Evolutionary conservation across 1,140 invertebrate species (phyloP).

Genomic region (Argopecten irradians): DNA sequence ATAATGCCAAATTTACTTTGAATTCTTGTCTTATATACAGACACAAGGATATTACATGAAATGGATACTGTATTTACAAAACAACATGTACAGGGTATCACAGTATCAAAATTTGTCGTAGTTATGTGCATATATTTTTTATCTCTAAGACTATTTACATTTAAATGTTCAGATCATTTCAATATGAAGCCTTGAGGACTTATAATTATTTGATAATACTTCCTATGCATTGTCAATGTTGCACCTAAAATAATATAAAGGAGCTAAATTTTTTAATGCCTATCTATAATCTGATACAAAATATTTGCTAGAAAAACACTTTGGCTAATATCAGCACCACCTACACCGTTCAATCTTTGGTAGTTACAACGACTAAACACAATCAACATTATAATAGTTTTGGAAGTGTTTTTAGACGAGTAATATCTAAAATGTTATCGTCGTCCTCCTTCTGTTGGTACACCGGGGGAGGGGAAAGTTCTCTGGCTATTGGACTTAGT

Average conservation of each 20-base stretch:
- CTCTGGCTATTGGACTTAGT: conserved; percentile 32
- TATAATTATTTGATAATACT: background rate
- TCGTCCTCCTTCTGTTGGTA: conserved; percentile 38
- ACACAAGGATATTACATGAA: background rate
- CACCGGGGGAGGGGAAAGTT: background rate
- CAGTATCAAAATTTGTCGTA: background rate
- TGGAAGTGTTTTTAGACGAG: conserved; percentile 69
- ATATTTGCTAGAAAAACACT: background rate
- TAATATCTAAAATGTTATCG: conserved; percentile 71
- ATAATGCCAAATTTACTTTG: background rate
- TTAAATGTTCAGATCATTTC: background rate
- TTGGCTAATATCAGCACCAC: background rate
- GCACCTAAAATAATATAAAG: conserved; percentile 25
- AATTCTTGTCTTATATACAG: background rate
- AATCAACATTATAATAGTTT: conserved; percentile 65
- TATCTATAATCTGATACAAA: conserved; percentile 24
- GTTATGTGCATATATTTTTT: background rate
- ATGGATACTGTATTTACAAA: background rate
- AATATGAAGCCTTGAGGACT: background rate
- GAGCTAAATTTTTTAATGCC: background rate
- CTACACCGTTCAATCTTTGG: background rate
- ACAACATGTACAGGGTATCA: background rate
- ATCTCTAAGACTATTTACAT: background rate
- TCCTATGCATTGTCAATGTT: background rate
- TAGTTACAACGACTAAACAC: background rate